Evolutionary conservation across 2,113 vertebrate species (phyloP).

Genomic region (Anseranas semipalmata): DNA sequence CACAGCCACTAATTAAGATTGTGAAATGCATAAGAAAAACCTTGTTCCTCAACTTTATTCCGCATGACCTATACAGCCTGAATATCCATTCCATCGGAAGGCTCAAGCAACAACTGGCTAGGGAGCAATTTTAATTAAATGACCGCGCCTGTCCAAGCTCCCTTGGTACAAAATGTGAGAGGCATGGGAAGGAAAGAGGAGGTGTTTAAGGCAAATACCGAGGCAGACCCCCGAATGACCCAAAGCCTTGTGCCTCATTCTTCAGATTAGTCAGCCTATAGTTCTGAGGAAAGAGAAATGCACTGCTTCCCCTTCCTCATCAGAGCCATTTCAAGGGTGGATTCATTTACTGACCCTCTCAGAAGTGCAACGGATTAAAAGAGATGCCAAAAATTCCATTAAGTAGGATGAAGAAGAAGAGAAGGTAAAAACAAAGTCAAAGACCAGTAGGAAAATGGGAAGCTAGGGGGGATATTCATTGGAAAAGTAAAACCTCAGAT

Average conservation of each 20-base stretch:
- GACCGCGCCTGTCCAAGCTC: background rate
- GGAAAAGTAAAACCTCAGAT: background rate
- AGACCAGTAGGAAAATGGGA: background rate
- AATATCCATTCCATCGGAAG: background rate
- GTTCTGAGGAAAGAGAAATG: constrained; percentile 25
- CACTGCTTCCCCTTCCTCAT: background rate
- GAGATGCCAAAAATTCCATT: background rate
- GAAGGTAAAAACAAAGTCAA: background rate
- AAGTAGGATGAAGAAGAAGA: background rate
- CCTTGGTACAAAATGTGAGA: background rate
- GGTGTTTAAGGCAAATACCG: background rate
- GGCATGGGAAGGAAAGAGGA: background rate
- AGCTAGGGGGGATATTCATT: background rate
- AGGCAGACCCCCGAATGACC: background rate
- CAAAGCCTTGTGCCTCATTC: background rate
- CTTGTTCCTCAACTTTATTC: background rate
- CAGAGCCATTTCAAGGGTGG: background rate
- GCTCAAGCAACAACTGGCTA: background rate
- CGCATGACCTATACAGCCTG: background rate
- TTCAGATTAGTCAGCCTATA: background rate
- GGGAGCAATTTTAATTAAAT: background rate
- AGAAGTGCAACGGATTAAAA: background rate
- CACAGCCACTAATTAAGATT: background rate
- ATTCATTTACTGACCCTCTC: background rate
- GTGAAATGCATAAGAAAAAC: background rate